Conservation (phyloP, 2,888 invertebrate species). For the Apotomis betuletana region DNA sequence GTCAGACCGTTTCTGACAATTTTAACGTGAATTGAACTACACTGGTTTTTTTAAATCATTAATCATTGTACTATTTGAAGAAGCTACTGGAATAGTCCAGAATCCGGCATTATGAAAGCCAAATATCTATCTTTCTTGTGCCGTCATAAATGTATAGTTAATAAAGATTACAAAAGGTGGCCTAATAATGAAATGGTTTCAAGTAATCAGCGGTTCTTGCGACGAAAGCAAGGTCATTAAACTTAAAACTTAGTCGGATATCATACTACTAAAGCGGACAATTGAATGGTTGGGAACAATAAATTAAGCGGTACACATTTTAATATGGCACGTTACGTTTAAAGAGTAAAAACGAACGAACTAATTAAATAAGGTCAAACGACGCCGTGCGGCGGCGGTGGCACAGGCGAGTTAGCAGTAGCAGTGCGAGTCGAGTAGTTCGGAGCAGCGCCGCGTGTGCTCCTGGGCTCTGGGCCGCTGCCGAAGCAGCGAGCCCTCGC, state of each 20-base stretch:
- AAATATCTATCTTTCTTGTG: too few relatives aligned
- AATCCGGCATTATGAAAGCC: too few relatives aligned
- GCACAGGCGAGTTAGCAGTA: conserved; percentile 24
- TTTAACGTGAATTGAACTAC: too few relatives aligned
- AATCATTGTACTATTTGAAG: too few relatives aligned
- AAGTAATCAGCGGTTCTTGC: background rate
- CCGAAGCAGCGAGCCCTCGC: conserved; percentile 49
- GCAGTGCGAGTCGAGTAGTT: background rate
- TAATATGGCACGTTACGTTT: conserved; percentile 77
- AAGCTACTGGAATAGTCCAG: too few relatives aligned
- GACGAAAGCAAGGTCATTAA: conserved; percentile 9
- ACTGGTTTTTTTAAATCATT: too few relatives aligned
- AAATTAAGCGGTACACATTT: conserved; percentile 76
- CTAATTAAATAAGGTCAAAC: conserved; percentile 84
- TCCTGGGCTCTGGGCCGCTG: background rate
- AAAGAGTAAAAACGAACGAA: conserved; percentile 81
- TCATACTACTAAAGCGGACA: conserved; percentile 45
- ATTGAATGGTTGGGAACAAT: conserved; percentile 72
- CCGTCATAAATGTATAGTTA: too few relatives aligned
- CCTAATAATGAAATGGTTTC: too few relatives aligned
- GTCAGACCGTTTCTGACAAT: too few relatives aligned
- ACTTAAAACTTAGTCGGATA: conserved; percentile 26
- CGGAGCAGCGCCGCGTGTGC: too few relatives aligned
- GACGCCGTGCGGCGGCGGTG: conserved; percentile 63
- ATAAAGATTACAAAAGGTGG: too few relatives aligned